These are phyloP conservation scores for Aplochiton taeniatus DNA, from an alignment of 2,797 vertebrate species.

Conservation along the genomic window DNA sequence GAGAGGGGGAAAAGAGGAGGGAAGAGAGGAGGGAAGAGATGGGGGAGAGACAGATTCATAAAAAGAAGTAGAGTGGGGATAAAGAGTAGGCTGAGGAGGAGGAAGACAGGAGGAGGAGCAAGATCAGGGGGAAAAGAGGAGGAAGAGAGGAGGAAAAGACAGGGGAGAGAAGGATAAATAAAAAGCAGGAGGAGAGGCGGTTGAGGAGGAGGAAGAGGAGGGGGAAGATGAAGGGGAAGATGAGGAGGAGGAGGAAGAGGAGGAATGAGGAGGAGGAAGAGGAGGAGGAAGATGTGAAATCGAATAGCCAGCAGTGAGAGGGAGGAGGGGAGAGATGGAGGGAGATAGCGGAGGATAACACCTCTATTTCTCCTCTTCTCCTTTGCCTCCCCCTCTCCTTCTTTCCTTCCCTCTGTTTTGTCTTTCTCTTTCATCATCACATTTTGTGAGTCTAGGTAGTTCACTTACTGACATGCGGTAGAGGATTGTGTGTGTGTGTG, in stretches of 20 bases:
- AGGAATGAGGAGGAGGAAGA: slow-evolving; percentile 5
- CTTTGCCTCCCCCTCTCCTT: too few relatives aligned
- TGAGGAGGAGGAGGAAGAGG: slow-evolving; percentile 4
- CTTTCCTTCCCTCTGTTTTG: too few relatives aligned
- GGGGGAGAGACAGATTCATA: not conserved
- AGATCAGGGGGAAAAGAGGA: not conserved
- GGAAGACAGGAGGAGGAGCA: not conserved
- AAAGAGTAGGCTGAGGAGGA: not conserved
- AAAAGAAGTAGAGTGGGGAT: not conserved
- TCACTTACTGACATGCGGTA: not conserved
- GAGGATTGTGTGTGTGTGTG: not conserved
- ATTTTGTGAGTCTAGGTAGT: not conserved
- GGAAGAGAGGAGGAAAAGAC: not conserved
- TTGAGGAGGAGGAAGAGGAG: slow-evolving; percentile 7
- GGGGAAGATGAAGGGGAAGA: slow-evolving; percentile 14
- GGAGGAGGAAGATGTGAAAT: slow-evolving; percentile 27
- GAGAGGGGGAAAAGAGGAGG: not conserved
- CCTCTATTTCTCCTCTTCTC: too few relatives aligned
- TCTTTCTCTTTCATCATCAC: too few relatives aligned
- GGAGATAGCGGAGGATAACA: not conserved
- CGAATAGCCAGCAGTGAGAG: not conserved
- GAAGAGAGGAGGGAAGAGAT: not conserved
- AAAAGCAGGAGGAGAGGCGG: slow-evolving; percentile 6
- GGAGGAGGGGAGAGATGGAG: not conserved
- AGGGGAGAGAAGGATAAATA: not conserved